These are phyloP conservation scores for Chlorops oryzae DNA, from an alignment of 1,140 invertebrate species.

Conservation along the genomic window DNA sequence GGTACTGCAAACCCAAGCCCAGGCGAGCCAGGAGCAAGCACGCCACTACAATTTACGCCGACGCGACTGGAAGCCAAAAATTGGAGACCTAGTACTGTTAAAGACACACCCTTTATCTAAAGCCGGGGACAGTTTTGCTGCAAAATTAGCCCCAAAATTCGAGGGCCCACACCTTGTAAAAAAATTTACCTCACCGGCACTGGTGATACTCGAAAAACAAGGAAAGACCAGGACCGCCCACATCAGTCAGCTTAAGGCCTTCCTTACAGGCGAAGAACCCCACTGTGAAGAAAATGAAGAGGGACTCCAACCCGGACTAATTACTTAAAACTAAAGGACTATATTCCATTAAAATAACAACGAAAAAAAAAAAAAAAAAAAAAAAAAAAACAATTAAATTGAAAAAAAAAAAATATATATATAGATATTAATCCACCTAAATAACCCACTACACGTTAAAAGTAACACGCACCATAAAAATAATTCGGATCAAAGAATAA, in stretches of 20 bases:
- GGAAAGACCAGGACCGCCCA: background rate
- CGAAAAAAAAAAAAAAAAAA: too few species aligned
- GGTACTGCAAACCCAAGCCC: background rate
- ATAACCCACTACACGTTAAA: too few species aligned
- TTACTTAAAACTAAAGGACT: too few species aligned
- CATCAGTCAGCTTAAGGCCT: background rate
- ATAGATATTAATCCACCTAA: too few species aligned
- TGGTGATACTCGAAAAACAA: background rate
- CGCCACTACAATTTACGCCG: slow-evolving; percentile 3
- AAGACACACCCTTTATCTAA: background rate
- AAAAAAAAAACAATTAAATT: too few species aligned
- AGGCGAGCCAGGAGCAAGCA: background rate
- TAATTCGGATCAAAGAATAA: too few species aligned
- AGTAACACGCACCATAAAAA: too few species aligned
- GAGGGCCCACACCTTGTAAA: background rate
- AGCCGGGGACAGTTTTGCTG: slow-evolving; percentile 1
- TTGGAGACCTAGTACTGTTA: slow-evolving; percentile 4
- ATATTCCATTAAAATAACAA: too few species aligned
- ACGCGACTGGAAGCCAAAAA: slow-evolving; percentile 1
- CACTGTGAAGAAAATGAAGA: too few species aligned
- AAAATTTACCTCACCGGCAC: background rate
- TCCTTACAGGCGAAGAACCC: too few species aligned
- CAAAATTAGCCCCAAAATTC: slow-evolving; percentile 3
- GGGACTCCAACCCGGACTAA: too few species aligned
- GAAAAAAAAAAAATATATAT: too few species aligned